Evolutionary conservation across 2,113 vertebrate genomes (phyloP), one percentile per base, ranked within the genome.

Genomic region (Atractosteus spatula): DNA sequence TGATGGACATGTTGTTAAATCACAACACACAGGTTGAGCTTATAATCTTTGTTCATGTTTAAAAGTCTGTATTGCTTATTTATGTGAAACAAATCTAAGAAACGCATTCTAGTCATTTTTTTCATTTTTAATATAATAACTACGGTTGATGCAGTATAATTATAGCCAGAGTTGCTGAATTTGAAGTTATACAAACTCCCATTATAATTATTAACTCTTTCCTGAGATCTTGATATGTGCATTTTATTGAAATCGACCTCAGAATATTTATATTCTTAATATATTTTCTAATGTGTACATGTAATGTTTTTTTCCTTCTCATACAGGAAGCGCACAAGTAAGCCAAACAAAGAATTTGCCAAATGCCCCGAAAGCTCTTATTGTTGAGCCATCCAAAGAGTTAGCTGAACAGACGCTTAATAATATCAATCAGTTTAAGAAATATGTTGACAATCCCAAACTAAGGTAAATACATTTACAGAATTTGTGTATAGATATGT

Each of bases 381-480:
- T 99, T 62, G 91, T 99, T 0, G 97, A 99, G 57, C 97, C 97
- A 0, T 99, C 97, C 0, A 94, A 98, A 74, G 97, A 99, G 76
- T 72, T 99, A 64, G 97, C 97, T 3, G 97, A 99, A 67, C 97
- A 99, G 77, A 99, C 97, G 4, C 86, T 98, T 75, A 98, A 96
- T 87, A 94, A 94, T 0, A 90, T 99, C 69, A 97, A 93, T 74
- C 94, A 97, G 69, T 99, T 95, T 79, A 96, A 93, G 86, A 99
- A 96, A 93, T 92, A 94, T 0, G 88, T 99, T 0, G 94, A 95
- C 16, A 94, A 95, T 75, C 97, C 96, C 47, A 98, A 97, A 80
- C 87, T 99, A 77, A 96, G 96, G 97, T 98, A 86, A 71, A 72
- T 11, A 62, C 43, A 29, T 29, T 29, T 29, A 29, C 29, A 29